Percentiles rank a stretch among this genome's conserved stretches.
Conservation (phyloP, 2,888 invertebrate species). For the Pimpla rufipes region DNA sequence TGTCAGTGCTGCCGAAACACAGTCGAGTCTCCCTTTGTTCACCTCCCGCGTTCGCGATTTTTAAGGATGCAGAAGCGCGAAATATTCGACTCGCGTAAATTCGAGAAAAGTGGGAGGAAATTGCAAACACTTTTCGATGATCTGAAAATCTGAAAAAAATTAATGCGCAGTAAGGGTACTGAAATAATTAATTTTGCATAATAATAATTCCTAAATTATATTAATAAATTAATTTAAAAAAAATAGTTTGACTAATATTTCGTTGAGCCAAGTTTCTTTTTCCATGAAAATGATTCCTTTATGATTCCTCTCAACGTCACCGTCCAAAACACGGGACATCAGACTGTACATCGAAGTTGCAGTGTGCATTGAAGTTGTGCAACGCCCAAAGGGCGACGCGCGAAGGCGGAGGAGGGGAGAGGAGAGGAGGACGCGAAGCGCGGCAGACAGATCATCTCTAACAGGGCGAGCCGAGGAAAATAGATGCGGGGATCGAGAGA, state of each 20-base stretch:
- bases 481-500: background rate
- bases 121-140: no score
- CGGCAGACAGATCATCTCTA: constrained; percentile 26
- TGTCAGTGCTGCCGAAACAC: background rate
- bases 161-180: no score
- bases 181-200: no score
- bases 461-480: constrained; percentile 33
- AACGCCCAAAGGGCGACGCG: constrained; percentile 10
- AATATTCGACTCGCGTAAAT: no score
- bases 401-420: background rate
- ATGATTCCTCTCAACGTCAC: background rate
- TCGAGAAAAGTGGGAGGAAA: background rate
- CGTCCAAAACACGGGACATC: background rate
- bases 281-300: no score
- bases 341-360: constrained; percentile 17
- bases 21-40: constrained; percentile 33
- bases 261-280: no score
- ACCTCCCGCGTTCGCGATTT: background rate
- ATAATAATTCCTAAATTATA: no score
- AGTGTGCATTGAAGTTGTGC: background rate
- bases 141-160: no score
- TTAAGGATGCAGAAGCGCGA: no score
- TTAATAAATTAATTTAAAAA: no score
- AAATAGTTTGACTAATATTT: no score
- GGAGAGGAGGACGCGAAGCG: constrained; percentile 1